phyloP scores from a whole-genome alignment of 37 sponge, comb jelly and placozoan genomes.

The Mnemiopsis leidyi region DNA sequence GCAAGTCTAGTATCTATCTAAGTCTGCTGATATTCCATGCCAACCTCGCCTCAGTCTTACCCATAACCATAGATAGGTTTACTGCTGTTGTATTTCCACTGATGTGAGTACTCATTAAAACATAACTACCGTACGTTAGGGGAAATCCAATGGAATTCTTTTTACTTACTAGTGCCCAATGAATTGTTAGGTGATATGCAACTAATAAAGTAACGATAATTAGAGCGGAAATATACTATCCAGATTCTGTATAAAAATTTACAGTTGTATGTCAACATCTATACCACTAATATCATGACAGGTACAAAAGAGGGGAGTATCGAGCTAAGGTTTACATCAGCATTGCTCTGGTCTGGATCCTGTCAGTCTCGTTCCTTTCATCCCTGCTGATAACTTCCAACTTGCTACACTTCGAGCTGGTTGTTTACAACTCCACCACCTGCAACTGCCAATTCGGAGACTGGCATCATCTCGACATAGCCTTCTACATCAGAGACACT shows the following conservation, averaged over 20 bases:
- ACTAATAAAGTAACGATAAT: too few species aligned
- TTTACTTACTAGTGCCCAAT: too few species aligned
- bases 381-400: not conserved
- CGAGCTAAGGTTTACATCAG: not conserved
- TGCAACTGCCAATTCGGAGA: not conserved
- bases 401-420: not conserved
- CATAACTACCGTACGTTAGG: too few species aligned
- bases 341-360: not conserved
- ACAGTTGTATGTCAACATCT: too few species aligned
- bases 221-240: too few species aligned
- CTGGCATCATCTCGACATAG: not conserved
- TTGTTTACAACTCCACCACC: not conserved
- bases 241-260: too few species aligned
- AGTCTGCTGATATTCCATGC: constrained; percentile 2
- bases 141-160: too few species aligned
- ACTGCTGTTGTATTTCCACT: not conserved
- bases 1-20: not conserved
- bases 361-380: not conserved
- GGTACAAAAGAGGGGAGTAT: not conserved
- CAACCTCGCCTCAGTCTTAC: not conserved
- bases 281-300: not conserved
- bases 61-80: constrained; percentile 33
- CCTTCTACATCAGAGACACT: not conserved
- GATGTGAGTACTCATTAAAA: too few species aligned
- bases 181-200: too few species aligned